Evolutionary conservation across 2,888 invertebrate species (phyloP).

Genomic region (Schrankia costaestrigalis): DNA sequence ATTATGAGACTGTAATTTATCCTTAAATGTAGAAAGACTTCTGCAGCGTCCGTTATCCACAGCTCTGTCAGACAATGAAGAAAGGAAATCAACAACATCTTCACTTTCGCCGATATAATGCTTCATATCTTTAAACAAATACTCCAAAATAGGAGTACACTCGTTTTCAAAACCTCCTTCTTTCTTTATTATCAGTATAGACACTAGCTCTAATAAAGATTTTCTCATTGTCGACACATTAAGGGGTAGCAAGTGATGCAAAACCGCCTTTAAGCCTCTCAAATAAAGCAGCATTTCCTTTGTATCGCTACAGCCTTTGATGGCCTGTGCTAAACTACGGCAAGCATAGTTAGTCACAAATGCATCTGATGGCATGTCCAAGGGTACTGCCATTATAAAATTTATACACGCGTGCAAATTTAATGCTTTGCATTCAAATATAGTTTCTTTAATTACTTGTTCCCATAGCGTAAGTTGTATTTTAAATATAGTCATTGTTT

Average conservation of each 20-base stretch:
- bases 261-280: constrained; percentile 64
- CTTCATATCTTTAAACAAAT: constrained; percentile 76
- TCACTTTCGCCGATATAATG: constrained; percentile 66
- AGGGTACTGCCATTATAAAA: constrained; percentile 67
- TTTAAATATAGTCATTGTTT: constrained; percentile 75
- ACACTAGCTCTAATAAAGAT: constrained; percentile 75
- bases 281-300: constrained; percentile 48
- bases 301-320: constrained; percentile 55
- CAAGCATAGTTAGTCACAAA: constrained; percentile 81
- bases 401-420: constrained; percentile 79
- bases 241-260: constrained; percentile 62
- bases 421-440: constrained; percentile 75
- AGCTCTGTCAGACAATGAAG: constrained; percentile 38
- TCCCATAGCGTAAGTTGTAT: constrained; percentile 74
- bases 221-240: constrained; percentile 63
- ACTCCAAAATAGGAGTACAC: constrained; percentile 67
- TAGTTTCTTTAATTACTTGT: constrained; percentile 64
- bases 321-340: constrained; percentile 74
- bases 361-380: constrained; percentile 64
- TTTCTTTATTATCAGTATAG: constrained; percentile 70
- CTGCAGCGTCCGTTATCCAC: constrained; percentile 29
- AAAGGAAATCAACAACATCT: constrained; percentile 55
- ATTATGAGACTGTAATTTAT: constrained; percentile 49
- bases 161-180: constrained; percentile 48
- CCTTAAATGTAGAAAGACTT: constrained; percentile 41